Percentiles rank a stretch among this genome's conserved stretches.
Conservation (phyloP, 2,113 vertebrate species). For the Columba janthina region DNA sequence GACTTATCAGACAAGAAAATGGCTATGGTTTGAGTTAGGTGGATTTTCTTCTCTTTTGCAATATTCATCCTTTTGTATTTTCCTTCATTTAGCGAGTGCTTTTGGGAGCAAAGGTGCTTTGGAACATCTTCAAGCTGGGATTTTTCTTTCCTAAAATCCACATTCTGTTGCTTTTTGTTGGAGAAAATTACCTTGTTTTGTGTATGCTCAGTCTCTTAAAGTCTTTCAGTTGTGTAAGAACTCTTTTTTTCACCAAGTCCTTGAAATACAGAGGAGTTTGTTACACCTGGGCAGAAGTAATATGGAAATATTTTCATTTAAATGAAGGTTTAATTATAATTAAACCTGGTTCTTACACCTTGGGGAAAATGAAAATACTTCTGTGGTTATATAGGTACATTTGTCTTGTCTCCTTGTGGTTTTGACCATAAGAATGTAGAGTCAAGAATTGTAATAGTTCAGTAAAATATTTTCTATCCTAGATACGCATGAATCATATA, state of each 20-base stretch:
- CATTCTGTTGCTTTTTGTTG: neutral
- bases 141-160: neutral
- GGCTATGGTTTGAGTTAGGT: conserved; percentile 13
- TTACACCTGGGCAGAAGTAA: neutral
- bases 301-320: neutral
- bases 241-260: neutral
- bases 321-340: neutral
- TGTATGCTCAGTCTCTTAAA: neutral
- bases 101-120: neutral
- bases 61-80: conserved; percentile 40
- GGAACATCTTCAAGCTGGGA: neutral
- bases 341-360: neutral
- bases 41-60: conserved; percentile 32
- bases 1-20: conserved; percentile 46
- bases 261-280: neutral
- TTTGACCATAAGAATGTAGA: conserved; percentile 31
- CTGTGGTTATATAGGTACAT: neutral
- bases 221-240: neutral
- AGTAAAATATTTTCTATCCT: conserved; percentile 49
- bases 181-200: neutral
- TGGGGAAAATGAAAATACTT: neutral
- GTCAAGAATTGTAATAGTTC: neutral
- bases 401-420: conserved; percentile 15
- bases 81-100: neutral
- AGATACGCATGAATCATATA: conserved; percentile 7